Evolutionary conservation across 2,888 invertebrate species (phyloP), one percentile per base, ranked within the genome.

Genomic region (Lycocerus yunnanus): DNA sequence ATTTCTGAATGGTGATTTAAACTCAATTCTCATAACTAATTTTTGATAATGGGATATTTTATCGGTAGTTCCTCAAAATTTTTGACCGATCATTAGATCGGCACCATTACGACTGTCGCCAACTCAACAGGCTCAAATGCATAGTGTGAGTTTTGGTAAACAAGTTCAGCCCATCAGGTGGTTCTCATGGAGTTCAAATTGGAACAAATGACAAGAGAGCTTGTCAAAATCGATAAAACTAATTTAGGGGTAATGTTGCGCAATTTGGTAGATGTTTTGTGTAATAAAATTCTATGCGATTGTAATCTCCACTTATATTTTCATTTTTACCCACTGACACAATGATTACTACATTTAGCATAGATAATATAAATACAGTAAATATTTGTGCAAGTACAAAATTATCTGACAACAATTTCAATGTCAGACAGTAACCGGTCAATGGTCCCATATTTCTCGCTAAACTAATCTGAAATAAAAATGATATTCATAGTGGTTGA

Each of bases 381-480:
- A 82, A 81, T 80, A 82, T 81, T 79, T 81, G 79, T 79, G 72
- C 70, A 77, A 77, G 72, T 78, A 80, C 77, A 77, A 76, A 77
- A 73, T 77, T 75, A 78, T 78, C 78, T 79, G 82, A 82, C 82
- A 82, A 81, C 80, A 72, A 79, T 81, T 81, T 83, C 83, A 83
- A 83, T 83, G 83, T 82, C 83, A 83, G 82, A 82, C 82, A 69
- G 71, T 75, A 75, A 79, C 79, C 81, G 82, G 83, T 83, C 83
- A 82, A 80, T 83, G 82, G 71, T 74, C 74, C 27, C 68, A 65
- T 69, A 18, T 60, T 66, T 71, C 73, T 73, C 73, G 73, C 75
- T 74, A 71, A 74, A 74, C 74, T 71, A 74, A 74, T 74, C 74
- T 69, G 58, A 65, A 74, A 66, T 72, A 74, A 74, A 71, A 74